These are phyloP conservation scores for Rhinoderma darwinii DNA, from an alignment of 2,113 vertebrate genomes.

Conservation along the genomic window DNA sequence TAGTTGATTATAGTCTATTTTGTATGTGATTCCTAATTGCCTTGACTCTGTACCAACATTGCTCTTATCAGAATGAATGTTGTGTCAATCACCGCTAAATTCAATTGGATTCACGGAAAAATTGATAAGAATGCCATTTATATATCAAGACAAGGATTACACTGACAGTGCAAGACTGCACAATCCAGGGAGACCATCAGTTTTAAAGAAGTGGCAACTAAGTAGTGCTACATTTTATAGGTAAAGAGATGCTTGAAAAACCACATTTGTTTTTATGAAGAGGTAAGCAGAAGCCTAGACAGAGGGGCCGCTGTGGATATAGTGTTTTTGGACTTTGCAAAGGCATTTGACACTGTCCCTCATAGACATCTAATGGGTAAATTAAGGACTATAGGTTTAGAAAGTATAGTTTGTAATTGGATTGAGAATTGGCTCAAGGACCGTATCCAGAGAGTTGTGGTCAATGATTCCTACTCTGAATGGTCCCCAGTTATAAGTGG, in stretches of 20 bases:
- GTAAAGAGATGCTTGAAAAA: not conserved
- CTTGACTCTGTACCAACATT: slow-evolving; percentile 39
- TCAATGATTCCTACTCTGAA: too few species aligned
- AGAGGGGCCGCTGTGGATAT: too few species aligned
- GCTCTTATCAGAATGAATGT: slow-evolving; percentile 23
- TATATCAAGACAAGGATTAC: not conserved
- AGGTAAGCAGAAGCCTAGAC: too few species aligned
- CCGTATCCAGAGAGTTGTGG: too few species aligned
- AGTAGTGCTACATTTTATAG: not conserved
- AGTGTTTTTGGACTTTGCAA: too few species aligned
- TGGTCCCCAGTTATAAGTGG: too few species aligned
- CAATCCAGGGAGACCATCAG: not conserved
- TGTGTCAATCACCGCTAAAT: slow-evolving; percentile 13
- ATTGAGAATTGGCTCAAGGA: too few species aligned
- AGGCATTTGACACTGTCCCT: too few species aligned
- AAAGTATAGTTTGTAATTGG: too few species aligned
- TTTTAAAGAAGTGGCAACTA: not conserved
- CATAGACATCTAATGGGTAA: too few species aligned
- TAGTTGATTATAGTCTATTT: slow-evolving; percentile 34
- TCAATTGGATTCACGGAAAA: slow-evolving; percentile 17
- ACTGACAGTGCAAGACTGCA: not conserved
- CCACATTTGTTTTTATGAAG: too few species aligned
- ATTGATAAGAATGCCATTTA: slow-evolving; percentile 39
- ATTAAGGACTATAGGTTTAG: too few species aligned
- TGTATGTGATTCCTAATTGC: slow-evolving; percentile 10